Percentiles rank a stretch among this genome's conserved stretches.
Evolutionary conservation across 2,888 invertebrate species (phyloP).

Genomic region (Spatulosminthurus flaviceps): DNA sequence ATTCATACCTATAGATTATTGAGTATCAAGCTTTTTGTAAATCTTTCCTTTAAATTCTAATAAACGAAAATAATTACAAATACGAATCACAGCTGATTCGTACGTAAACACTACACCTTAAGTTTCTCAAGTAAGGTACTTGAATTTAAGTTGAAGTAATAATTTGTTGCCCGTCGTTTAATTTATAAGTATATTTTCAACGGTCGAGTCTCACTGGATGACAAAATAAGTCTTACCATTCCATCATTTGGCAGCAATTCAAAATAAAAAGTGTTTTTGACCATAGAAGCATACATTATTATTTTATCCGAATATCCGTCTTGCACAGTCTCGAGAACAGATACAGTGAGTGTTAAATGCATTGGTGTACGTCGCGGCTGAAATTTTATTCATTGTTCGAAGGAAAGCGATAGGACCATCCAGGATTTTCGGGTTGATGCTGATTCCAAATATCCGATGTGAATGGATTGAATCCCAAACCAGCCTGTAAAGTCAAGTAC

Average conservation of each 20-base stretch:
- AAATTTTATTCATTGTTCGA: constrained; percentile 31
- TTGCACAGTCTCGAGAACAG: not conserved
- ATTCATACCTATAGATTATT: constrained; percentile 29
- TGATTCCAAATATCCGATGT: constrained; percentile 63
- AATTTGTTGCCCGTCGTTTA: not conserved
- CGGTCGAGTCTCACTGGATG: constrained; percentile 14
- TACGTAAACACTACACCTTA: constrained; percentile 19
- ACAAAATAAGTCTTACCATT: constrained; percentile 34
- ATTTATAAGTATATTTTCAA: not conserved
- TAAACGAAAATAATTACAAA: constrained; percentile 1
- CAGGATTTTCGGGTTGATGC: constrained; percentile 42
- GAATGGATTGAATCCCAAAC: constrained; percentile 76
- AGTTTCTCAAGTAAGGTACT: constrained; percentile 32
- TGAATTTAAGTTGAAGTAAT: constrained; percentile 13
- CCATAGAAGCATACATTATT: not conserved
- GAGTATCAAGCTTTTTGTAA: constrained; percentile 42
- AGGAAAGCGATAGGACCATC: constrained; percentile 43
- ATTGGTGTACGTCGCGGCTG: not conserved
- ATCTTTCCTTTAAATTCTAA: constrained; percentile 16
- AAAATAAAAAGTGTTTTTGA: constrained; percentile 1
- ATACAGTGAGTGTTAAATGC: constrained; percentile 30
- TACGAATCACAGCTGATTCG: constrained; percentile 24
- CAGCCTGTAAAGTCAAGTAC: constrained; percentile 68
- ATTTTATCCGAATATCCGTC: not conserved
- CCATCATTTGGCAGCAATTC: constrained; percentile 26